Evolutionary conservation across 2,113 vertebrate species (phyloP).

Genomic region (Bufo bufo): DNA sequence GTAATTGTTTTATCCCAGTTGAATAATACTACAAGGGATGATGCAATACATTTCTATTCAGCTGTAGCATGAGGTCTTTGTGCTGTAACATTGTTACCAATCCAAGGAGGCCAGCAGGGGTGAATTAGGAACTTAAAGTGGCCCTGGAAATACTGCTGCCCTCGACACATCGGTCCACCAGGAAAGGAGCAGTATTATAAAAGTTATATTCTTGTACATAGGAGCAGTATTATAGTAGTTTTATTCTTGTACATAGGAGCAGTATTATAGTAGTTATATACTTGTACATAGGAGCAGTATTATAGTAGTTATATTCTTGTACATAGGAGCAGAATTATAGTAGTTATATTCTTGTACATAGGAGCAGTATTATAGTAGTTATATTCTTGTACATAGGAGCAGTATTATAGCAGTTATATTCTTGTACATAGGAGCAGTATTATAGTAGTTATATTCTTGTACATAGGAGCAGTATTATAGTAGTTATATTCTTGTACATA

Average conservation of each 20-base stretch:
- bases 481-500: not conserved
- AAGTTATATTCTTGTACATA: not conserved
- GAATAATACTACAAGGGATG: too few species aligned
- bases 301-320: not conserved
- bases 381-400: not conserved
- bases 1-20: too few species aligned
- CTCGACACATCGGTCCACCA: not conserved
- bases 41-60: too few species aligned
- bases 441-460: conserved; percentile 3
- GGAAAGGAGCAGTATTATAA: not conserved
- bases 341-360: not conserved
- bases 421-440: not conserved
- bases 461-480: not conserved
- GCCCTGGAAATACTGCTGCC: too few species aligned
- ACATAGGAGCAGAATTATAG: too few species aligned
- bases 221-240: conserved; percentile 2
- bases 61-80: too few species aligned
- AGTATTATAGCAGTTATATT: not conserved
- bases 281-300: not conserved
- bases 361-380: not conserved
- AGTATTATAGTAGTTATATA: conserved; percentile 3
- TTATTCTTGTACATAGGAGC: not conserved
- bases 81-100: too few species aligned
- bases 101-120: too few species aligned
- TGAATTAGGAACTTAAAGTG: too few species aligned